A percentile compares a stretch with the other conserved stretches of the same genome.
These are phyloP conservation scores for Mus spicilegus DNA, from an alignment of 2,113 vertebrate genomes.

Conservation along the genomic window DNA sequence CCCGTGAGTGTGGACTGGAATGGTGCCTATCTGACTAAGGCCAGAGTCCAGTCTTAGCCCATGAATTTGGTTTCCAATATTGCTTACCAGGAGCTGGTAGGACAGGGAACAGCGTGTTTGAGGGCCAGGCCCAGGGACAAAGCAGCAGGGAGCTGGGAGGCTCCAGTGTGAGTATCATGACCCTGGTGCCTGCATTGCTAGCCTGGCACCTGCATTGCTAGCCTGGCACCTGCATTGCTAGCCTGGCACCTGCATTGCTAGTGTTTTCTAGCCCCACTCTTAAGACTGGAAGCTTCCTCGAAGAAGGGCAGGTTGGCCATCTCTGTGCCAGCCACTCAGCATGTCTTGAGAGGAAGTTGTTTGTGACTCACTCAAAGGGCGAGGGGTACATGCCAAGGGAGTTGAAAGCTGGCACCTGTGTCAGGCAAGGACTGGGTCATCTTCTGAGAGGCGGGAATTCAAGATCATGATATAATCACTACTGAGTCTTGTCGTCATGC, in stretches of 20 bases:
- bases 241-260: no score
- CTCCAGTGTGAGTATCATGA: not conserved
- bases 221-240: no score
- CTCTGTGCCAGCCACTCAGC: not conserved
- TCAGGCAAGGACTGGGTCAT: not conserved
- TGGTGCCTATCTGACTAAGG: fast-evolving
- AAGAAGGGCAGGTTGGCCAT: not conserved
- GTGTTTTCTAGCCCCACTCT: no score
- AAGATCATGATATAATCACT: not conserved
- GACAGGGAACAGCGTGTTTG: not conserved
- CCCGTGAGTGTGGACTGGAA: not conserved
- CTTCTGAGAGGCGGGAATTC: not conserved
- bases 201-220: no score
- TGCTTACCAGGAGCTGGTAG: not conserved
- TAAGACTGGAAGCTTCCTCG: not conserved
- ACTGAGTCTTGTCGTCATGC: not conserved
- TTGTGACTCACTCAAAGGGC: not conserved
- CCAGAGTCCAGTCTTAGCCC: not conserved
- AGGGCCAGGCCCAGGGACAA: not conserved
- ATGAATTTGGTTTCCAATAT: not conserved
- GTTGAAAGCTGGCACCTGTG: no score
- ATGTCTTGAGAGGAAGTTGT: not conserved
- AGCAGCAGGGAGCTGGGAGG: no score
- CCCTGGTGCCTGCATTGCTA: no score
- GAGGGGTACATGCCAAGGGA: fast-evolving